Base-by-base conservation (phyloP, 2,888 invertebrate species). In the Papilio elwesi region DNA sequence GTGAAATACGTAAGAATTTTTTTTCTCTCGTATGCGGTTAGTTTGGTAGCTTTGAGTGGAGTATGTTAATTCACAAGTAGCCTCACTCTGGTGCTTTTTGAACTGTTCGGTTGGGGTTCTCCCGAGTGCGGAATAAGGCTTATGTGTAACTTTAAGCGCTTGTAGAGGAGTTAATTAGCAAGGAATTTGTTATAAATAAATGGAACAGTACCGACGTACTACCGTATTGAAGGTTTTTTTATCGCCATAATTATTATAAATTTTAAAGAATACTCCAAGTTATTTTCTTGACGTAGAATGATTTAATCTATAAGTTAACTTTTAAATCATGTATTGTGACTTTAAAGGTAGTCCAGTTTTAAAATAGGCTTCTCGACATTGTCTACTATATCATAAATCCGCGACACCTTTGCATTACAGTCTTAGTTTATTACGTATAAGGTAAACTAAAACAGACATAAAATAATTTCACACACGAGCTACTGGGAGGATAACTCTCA, bases 61-160 rank as follows among this genome's bases (percentile, higher is more conserved):
- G 93, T 92, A 91, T 90, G 92, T 91, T 92, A 92, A 93, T 93
- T 89, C 87, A 89, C 83, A 81, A 91, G 91, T 87, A 85, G 85
- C 82, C 81, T 83, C 82, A 80, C 87, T 86, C 83, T 79, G 78
- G 78, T 84, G 86, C 85, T 86, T 85, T 90, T 88, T 89, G 83
- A 89, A 87, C 87, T 83, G 83, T 85, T 85, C 80, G 80, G 81
- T 83, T 83, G 82, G 84, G 82, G 77, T 76, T 75, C 77, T 76
- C 75, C 75, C 76, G 66, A 62, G 69, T 65, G 73, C 66, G 70
- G 73, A 62, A 73, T 75, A 75, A 84, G 82, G 74, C 74, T 77
- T 76, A 73, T 76, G 78, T 77, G 76, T 77, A 80, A 80, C 78
- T 82, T 80, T 79, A 76, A 79, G 77, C 69, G 77, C 71, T 76